phyloP scores from a whole-genome alignment of 2,888 invertebrate genomes.

The Griposia aprilina region DNA sequence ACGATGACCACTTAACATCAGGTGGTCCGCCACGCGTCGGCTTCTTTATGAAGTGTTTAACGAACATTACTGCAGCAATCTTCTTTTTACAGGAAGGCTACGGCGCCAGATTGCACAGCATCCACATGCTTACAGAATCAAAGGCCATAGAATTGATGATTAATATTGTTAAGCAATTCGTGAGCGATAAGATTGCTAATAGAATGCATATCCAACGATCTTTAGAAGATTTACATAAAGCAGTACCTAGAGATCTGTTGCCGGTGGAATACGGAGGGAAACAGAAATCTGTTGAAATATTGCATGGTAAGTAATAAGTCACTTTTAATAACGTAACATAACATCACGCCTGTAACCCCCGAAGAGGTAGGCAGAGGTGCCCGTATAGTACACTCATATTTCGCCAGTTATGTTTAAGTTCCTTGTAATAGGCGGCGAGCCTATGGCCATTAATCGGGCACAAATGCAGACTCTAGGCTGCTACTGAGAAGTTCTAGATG shows the following conservation, averaged over 20 bases:
- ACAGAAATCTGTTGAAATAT: slow-evolving; percentile 62
- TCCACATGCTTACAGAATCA: slow-evolving; percentile 74
- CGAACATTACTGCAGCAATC: not conserved
- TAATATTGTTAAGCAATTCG: slow-evolving; percentile 70
- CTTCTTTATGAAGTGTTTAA: too few species aligned
- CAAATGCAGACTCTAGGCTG: not conserved
- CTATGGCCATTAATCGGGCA: not conserved
- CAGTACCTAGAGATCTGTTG: slow-evolving; percentile 68
- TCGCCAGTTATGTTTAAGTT: not conserved
- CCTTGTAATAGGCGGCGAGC: too few species aligned
- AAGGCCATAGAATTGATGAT: slow-evolving; percentile 73
- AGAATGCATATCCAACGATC: slow-evolving; percentile 68
- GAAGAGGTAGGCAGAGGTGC: too few species aligned
- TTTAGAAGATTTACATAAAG: slow-evolving; percentile 66
- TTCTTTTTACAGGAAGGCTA: slow-evolving; percentile 71
- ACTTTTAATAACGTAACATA: too few species aligned
- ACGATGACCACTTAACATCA: too few species aligned
- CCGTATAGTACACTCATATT: not conserved
- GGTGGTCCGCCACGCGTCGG: too few species aligned
- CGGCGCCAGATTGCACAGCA: slow-evolving; percentile 69
- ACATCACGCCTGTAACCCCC: too few species aligned
- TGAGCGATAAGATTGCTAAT: slow-evolving; percentile 72
- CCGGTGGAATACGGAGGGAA: slow-evolving; percentile 74
- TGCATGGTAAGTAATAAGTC: slow-evolving; percentile 25
- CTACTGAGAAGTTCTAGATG: not conserved